These are phyloP conservation scores for Limnodromus scolopaceus DNA, from an alignment of 2,797 vertebrate species.

Conservation along the genomic window DNA sequence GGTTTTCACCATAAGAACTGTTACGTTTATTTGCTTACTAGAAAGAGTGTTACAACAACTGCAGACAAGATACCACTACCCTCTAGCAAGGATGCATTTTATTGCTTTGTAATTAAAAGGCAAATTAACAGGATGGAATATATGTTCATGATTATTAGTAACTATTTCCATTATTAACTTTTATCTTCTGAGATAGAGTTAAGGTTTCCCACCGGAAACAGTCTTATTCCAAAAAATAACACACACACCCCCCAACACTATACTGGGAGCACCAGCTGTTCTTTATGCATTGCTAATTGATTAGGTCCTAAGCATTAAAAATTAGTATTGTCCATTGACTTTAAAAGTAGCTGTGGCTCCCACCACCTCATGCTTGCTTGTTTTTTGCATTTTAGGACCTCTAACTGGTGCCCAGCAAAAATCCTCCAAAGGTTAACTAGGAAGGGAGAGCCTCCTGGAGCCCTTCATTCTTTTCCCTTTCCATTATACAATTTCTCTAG, in stretches of 20 bases:
- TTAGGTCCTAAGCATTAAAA: background rate
- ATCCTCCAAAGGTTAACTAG: background rate
- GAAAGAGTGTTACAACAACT: background rate
- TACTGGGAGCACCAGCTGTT: background rate
- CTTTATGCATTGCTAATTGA: conserved; percentile 13
- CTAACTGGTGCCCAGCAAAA: background rate
- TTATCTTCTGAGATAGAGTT: background rate
- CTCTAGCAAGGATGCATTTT: background rate
- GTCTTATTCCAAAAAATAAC: background rate
- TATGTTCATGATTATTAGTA: background rate
- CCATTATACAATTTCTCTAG: background rate
- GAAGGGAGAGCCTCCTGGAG: background rate
- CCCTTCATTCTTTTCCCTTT: background rate
- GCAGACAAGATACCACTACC: background rate
- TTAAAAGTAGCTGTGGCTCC: background rate
- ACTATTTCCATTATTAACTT: background rate
- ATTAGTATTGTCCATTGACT: background rate
- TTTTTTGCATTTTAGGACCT: background rate
- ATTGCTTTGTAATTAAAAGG: background rate
- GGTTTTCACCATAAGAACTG: background rate
- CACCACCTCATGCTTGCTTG: background rate
- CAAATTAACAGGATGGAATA: background rate
- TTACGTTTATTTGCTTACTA: background rate
- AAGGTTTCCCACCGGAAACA: background rate
- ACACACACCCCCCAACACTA: background rate